Evolutionary conservation across 92 coral and sea anemone species (phyloP), one percentile per base, ranked within the genome.

Genomic region (Epizoanthus rinbou): DNA sequence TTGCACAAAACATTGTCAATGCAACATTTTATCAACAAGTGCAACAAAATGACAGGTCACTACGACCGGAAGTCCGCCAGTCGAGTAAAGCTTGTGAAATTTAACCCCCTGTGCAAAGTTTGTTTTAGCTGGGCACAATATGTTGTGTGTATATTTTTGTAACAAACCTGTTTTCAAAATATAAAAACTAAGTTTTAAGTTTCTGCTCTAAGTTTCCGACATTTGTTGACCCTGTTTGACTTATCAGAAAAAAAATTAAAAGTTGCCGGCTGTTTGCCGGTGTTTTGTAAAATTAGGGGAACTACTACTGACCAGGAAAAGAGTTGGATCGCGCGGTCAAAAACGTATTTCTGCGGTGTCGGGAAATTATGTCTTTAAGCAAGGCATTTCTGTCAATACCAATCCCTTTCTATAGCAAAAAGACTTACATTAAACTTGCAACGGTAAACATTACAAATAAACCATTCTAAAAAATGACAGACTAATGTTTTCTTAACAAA

Each of bases 351-450:
- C 31, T 2, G 31, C 31, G 52, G 18, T 43, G 76, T 22, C 39
- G 58, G 76, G 43, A 37, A 37, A 37, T 37, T 2, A 5, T 37
- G 43, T 37, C 43, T 37, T 37, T 37, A 72, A 58, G 76, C 58
- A 72, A 72, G 76, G 76, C 24, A 72, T 72, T 72, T 72, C 35
- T 72, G 76, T 72, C 60, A 72, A 45, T 72, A 72, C 76, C 60
- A 72, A 60, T 60, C 60, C 76, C 76, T 72, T 72, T 72, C 39
- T 72, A 47, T 50, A 72, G 76, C 76, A 72, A 59, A 72, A 59
- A 72, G 76, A 72, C 60, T 72, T 72, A 72, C 76, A 72, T 17
- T 23, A 72, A 72, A 72, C 76, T 72, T 72, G 76, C 25, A 72
- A 72, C 47, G 76, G 76, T 72, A 72, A 72, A 47, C 60, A 72